A percentile compares a stretch with the other conserved stretches of the same genome.
Conservation (phyloP, 2,113 vertebrate genomes). For the Platichthys flesus region DNA sequence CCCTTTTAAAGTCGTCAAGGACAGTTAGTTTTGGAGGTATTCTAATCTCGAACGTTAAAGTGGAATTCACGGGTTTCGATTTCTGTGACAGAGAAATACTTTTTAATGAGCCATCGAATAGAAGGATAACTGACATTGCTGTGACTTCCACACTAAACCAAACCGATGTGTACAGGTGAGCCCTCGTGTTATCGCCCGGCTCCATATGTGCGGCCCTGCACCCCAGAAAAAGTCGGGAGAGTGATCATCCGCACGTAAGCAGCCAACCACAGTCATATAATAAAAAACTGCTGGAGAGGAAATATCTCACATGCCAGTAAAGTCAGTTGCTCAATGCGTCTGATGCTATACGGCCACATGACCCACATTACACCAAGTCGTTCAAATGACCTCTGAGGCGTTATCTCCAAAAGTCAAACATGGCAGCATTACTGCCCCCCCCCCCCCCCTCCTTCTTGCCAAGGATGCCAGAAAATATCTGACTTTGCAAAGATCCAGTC, state of each 20-base stretch:
- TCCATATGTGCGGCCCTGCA: constrained; percentile 49
- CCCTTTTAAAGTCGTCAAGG: constrained; percentile 83
- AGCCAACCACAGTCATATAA: constrained; percentile 34
- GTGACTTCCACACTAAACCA: constrained; percentile 25
- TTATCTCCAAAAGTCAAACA: constrained; percentile 71
- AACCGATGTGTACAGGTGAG: constrained; percentile 24
- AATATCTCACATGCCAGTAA: constrained; percentile 50
- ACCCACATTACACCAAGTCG: constrained; percentile 64
- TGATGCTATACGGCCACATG: constrained; percentile 34
- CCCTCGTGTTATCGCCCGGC: constrained; percentile 53
- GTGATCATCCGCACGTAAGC: constrained; percentile 43
- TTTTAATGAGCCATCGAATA: constrained; percentile 18
- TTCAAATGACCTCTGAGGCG: constrained; percentile 67
- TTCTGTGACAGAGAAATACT: constrained; percentile 25
- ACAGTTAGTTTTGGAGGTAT: constrained; percentile 73
- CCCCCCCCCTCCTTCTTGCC: constrained; percentile 17
- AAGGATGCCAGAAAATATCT: constrained; percentile 64
- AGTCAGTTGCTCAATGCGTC: constrained; percentile 36
- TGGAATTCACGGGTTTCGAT: constrained; percentile 52
- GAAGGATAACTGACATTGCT: constrained; percentile 17
- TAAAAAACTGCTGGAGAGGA: constrained; percentile 30
- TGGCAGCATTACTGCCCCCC: constrained; percentile 27
- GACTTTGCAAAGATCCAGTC: constrained; percentile 68
- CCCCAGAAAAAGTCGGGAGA: constrained; percentile 29
- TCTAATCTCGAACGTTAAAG: constrained; percentile 55